Evolutionary conservation across 2,797 vertebrate species (phyloP).

Genomic region (Myotis planiceps): DNA sequence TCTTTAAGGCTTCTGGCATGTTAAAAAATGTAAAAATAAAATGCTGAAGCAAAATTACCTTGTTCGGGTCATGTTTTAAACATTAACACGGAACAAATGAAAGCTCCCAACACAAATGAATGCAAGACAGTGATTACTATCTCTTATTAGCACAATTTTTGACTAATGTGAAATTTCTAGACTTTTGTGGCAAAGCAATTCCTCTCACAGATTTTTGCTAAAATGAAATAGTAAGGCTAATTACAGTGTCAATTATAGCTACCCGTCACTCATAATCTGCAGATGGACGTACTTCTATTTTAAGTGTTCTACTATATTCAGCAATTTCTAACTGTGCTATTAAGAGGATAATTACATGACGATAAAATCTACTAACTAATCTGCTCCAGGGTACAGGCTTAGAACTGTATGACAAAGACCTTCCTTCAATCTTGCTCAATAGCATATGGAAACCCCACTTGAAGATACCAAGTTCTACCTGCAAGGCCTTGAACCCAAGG

Average conservation of each 20-base stretch:
- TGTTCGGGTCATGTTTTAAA: background rate
- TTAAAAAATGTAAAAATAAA: background rate
- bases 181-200: background rate
- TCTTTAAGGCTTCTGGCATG: background rate
- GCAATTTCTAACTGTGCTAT: constrained; percentile 56
- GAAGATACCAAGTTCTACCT: background rate
- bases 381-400: background rate
- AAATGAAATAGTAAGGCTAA: background rate
- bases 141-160: background rate
- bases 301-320: constrained; percentile 4
- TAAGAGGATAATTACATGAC: constrained; percentile 49
- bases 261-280: constrained; percentile 30
- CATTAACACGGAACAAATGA: background rate
- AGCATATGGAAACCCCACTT: background rate
- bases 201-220: background rate
- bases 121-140: background rate
- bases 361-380: constrained; percentile 27
- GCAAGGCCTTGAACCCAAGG: background rate
- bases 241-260: constrained; percentile 24
- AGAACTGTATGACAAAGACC: background rate
- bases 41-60: background rate
- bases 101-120: background rate
- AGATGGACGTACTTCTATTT: constrained; percentile 44
- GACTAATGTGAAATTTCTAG: background rate
- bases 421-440: background rate